A percentile compares a stretch with the other conserved stretches of the same genome.
Evolutionary conservation across 2,888 invertebrate genomes (phyloP).

Genomic region (Sarcophaga subvicina): DNA sequence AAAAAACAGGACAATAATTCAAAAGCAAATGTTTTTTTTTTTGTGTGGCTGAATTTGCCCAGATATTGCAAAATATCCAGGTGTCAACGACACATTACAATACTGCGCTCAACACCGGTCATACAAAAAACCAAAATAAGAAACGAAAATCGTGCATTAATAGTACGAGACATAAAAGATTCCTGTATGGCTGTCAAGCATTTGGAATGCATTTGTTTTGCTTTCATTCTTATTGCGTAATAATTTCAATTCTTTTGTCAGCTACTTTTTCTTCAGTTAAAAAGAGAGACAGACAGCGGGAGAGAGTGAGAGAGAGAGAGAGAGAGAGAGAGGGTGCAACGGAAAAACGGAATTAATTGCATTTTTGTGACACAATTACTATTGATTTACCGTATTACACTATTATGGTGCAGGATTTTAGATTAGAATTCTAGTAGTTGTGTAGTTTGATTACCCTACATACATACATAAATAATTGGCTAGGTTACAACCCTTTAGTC

Average conservation of each 20-base stretch:
- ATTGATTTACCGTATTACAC: conserved; percentile 9
- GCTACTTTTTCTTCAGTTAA: background rate
- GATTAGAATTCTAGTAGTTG: conserved; percentile 26
- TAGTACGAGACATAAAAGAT: conserved; percentile 25
- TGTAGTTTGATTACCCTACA: background rate
- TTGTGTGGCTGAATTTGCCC: conserved; percentile 62
- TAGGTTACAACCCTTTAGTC: too few species aligned
- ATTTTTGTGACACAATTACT: conserved; percentile 45
- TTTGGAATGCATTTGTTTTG: conserved; percentile 60
- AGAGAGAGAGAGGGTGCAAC: conserved; percentile 4
- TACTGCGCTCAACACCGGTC: conserved; percentile 51
- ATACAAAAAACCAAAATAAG: conserved; percentile 23
- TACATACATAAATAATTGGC: too few species aligned
- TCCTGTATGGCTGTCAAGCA: conserved; percentile 45
- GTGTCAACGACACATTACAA: conserved; percentile 68
- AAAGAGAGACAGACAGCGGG: background rate
- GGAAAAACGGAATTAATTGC: conserved; percentile 62
- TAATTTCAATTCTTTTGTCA: conserved; percentile 50
- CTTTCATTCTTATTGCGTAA: conserved; percentile 67
- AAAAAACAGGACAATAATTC: background rate
- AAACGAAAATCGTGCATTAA: background rate
- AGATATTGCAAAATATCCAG: conserved; percentile 71
- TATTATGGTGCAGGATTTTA: conserved; percentile 23
- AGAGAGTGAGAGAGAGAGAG: background rate
- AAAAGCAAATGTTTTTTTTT: conserved; percentile 46